Conservation (phyloP, 2,797 vertebrate genomes). For the Poecilia velifera region DNA sequence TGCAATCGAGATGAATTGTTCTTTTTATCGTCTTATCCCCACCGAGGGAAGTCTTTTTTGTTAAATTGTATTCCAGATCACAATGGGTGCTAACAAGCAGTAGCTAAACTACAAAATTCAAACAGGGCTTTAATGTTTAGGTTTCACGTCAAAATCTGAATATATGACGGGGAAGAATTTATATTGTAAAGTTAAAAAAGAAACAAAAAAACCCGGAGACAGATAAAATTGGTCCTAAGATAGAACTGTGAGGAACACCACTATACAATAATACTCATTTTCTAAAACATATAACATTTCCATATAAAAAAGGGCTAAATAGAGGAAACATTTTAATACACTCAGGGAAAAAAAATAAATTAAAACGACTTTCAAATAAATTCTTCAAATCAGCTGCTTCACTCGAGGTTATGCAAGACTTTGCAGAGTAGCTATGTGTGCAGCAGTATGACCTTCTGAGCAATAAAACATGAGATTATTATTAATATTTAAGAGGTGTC, state of each 20-base stretch:
- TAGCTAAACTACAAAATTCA: background rate
- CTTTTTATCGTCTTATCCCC: background rate
- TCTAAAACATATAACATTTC: background rate
- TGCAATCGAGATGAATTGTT: background rate
- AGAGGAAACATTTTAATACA: background rate
- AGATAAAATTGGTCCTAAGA: background rate
- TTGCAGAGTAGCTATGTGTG: background rate
- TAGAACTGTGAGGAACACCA: background rate
- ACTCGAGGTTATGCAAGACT: background rate
- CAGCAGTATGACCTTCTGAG: conserved; percentile 14
- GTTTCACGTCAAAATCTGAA: background rate
- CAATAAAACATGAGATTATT: conserved; percentile 16
- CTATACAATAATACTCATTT: background rate
- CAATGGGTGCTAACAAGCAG: background rate
- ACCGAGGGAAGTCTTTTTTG: background rate
- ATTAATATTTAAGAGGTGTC: conserved; percentile 32
- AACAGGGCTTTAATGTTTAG: background rate
- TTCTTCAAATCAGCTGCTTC: background rate
- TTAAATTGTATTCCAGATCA: conserved; percentile 1
- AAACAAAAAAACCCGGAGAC: background rate
- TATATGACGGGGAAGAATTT: background rate
- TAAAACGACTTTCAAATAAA: background rate
- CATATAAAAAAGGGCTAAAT: background rate
- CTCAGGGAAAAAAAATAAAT: background rate
- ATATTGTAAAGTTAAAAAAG: background rate